These are phyloP conservation scores for Ophonus ardosiacus DNA, from an alignment of 2,888 invertebrate species.

Conservation along the genomic window DNA sequence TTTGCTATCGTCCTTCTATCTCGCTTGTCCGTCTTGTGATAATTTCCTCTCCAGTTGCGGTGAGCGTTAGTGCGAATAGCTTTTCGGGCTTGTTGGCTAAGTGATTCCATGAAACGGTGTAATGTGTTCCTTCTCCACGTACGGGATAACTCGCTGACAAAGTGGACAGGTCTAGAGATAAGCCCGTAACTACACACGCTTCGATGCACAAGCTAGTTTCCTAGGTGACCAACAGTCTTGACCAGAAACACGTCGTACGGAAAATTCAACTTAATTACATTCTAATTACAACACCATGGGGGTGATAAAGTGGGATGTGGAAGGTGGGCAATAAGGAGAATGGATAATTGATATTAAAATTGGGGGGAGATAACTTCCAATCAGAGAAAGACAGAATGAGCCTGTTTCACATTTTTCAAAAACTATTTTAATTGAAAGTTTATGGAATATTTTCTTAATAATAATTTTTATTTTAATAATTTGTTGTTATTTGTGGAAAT, in stretches of 20 bases:
- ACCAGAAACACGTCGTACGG: not conserved
- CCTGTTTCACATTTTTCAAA: too few relatives aligned
- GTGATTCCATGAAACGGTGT: not conserved
- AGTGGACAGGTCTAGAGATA: not conserved
- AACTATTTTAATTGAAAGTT: too few relatives aligned
- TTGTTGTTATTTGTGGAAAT: too few relatives aligned
- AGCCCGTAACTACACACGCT: not conserved
- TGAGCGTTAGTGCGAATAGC: constrained; percentile 12
- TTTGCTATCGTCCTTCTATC: not conserved
- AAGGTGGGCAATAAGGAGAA: not conserved
- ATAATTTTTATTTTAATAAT: too few relatives aligned
- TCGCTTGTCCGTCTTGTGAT: not conserved
- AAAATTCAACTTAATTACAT: constrained; percentile 1
- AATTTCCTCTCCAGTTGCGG: not conserved
- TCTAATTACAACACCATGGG: not conserved
- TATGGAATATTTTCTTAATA: too few relatives aligned
- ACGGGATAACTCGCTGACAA: not conserved
- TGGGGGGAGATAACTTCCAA: not conserved
- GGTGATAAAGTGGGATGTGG: not conserved
- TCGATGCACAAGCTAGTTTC: constrained; percentile 1
- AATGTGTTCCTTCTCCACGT: not conserved
- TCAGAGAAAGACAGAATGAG: too few relatives aligned
- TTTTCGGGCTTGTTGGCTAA: constrained; percentile 5
- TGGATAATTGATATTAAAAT: constrained; percentile 3
- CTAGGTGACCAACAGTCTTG: constrained; percentile 11